Conservation (phyloP, 2,888 invertebrate species). For the Macrosiphum euphorbiae region DNA sequence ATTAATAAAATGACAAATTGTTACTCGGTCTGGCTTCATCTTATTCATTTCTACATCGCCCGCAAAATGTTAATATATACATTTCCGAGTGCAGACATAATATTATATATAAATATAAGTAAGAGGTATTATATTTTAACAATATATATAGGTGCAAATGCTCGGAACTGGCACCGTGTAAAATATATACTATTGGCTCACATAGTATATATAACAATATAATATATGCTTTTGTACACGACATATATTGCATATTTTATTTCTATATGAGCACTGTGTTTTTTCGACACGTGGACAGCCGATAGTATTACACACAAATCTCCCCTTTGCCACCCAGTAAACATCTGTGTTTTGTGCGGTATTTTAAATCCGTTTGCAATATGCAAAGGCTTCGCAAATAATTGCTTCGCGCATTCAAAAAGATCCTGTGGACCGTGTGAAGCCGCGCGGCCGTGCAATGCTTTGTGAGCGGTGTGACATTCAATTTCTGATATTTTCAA, state of each 20-base stretch:
- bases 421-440: slow-evolving; percentile 59
- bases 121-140: not conserved
- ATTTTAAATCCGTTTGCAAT: slow-evolving; percentile 61
- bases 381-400: slow-evolving; percentile 62
- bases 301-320: slow-evolving; percentile 44
- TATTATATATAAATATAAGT: not conserved
- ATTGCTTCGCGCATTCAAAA: slow-evolving; percentile 56
- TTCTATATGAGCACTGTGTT: not conserved
- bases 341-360: slow-evolving; percentile 45
- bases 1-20: not conserved
- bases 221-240: not conserved
- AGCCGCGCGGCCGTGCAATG: slow-evolving; percentile 52
- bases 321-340: slow-evolving; percentile 46
- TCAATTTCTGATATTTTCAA: slow-evolving; percentile 60
- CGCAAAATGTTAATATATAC: not conserved
- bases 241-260: not conserved
- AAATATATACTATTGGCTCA: not conserved
- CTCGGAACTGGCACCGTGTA: not conserved
- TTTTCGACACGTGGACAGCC: slow-evolving; percentile 41
- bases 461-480: slow-evolving; percentile 36
- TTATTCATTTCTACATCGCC: not conserved
- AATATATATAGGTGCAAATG: not conserved
- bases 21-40: not conserved
- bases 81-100: not conserved
- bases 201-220: not conserved